Percentiles rank a stretch among this genome's conserved stretches.
Conservation (phyloP, 2,797 vertebrate genomes). For the Taenioides sp. region DNA sequence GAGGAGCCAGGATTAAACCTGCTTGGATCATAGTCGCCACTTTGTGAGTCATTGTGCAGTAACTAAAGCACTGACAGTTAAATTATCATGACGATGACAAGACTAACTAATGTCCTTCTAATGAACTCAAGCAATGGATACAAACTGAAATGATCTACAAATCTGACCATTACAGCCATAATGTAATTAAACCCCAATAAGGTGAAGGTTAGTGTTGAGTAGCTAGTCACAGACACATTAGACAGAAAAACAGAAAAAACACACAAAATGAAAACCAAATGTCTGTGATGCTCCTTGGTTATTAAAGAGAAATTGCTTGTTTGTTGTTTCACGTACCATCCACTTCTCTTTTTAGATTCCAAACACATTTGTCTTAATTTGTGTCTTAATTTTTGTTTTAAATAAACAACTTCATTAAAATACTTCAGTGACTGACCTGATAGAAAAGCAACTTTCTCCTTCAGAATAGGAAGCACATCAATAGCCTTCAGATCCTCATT, state of each 20-base stretch:
- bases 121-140: constrained; percentile 5
- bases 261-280: background rate
- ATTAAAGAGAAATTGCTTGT: too few relatives aligned
- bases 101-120: constrained; percentile 9
- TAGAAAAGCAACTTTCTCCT: constrained; percentile 97
- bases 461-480: constrained; percentile 95
- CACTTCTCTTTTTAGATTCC: too few relatives aligned
- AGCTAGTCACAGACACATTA: background rate
- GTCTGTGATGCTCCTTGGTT: too few relatives aligned
- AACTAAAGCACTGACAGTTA: constrained; percentile 32
- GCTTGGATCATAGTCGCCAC: constrained; percentile 22
- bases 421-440: constrained; percentile 78
- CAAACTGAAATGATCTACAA: constrained; percentile 9
- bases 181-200: constrained; percentile 17
- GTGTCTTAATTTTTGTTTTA: background rate
- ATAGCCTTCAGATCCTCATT: constrained; percentile 98
- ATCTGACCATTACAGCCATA: constrained; percentile 7
- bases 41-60: constrained; percentile 36
- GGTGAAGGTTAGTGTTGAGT: constrained; percentile 14
- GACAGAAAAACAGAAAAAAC: background rate
- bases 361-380: too few relatives aligned
- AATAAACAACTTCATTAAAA: background rate
- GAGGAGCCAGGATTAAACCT: background rate
- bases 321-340: too few relatives aligned
- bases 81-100: constrained; percentile 40